These are phyloP conservation scores for Neostethus bicornis DNA, from an alignment of 2,797 vertebrate genomes.

Conservation along the genomic window DNA sequence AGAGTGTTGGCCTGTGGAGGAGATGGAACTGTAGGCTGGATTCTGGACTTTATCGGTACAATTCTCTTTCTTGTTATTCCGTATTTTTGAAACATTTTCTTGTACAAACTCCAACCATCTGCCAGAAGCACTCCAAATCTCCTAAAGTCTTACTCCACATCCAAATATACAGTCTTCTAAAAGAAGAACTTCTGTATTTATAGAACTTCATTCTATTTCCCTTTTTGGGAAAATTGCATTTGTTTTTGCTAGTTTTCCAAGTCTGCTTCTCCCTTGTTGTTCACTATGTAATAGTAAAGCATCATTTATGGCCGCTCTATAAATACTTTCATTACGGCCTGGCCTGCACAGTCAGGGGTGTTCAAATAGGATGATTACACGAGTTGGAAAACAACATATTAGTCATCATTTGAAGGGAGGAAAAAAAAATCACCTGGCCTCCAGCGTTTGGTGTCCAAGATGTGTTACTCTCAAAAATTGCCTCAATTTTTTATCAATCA, in stretches of 20 bases:
- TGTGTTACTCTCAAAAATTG: slow-evolving; percentile 78
- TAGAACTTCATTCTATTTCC: slow-evolving; percentile 40
- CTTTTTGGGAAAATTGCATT: slow-evolving; percentile 44
- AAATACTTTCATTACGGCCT: slow-evolving; percentile 72
- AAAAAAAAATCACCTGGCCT: slow-evolving; percentile 50
- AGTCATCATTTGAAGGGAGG: slow-evolving; percentile 65
- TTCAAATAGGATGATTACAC: slow-evolving; percentile 78
- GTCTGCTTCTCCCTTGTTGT: slow-evolving; percentile 37
- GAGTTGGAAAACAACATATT: slow-evolving; percentile 76
- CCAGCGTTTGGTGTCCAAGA: slow-evolving; percentile 65
- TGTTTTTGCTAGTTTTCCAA: slow-evolving; percentile 56
- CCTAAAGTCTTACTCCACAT: neutral
- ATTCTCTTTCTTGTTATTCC: neutral
- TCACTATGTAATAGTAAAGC: slow-evolving; percentile 55
- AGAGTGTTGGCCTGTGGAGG: slow-evolving; percentile 91
- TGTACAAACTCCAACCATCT: neutral
- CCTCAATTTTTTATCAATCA: slow-evolving; percentile 84
- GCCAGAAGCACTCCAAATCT: neutral
- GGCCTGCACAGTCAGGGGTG: slow-evolving; percentile 55
- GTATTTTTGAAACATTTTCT: neutral
- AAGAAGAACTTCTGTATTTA: neutral
- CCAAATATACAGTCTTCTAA: neutral
- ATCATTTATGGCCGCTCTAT: slow-evolving; percentile 51
- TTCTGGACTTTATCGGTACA: slow-evolving; percentile 92
- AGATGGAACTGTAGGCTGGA: slow-evolving; percentile 95